Evolutionary conservation across 2,888 invertebrate species (phyloP).

Genomic region (Quadroppia sp.): DNA sequence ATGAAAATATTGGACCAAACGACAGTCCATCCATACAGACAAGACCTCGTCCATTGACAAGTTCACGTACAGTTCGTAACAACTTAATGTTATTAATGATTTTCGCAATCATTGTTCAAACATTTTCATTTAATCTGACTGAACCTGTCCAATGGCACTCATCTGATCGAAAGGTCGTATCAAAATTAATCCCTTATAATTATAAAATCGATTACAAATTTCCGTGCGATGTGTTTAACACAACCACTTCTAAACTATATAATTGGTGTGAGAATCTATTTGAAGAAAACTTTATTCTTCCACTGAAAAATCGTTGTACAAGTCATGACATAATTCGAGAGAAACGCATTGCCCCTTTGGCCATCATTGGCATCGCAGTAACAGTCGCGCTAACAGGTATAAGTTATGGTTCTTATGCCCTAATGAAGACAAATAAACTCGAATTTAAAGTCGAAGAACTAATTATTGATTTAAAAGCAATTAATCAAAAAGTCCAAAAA

Average conservation of each 20-base stretch:
- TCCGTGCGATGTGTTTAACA: background rate
- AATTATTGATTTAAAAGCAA: background rate
- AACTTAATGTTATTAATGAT: too few species aligned
- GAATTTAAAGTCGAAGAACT: background rate
- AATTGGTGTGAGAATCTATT: background rate
- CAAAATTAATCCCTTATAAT: too few species aligned
- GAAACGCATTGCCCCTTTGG: background rate
- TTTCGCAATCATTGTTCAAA: too few species aligned
- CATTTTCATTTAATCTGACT: too few species aligned
- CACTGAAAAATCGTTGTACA: background rate
- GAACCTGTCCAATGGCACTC: too few species aligned
- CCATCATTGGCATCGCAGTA: background rate
- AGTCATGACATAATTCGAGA: background rate
- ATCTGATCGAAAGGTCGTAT: too few species aligned
- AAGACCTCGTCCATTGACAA: too few species aligned
- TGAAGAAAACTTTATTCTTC: background rate
- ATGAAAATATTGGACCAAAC: background rate
- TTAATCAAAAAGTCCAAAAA: background rate
- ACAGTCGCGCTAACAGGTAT: too few species aligned
- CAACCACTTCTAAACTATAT: background rate
- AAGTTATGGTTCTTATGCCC: background rate
- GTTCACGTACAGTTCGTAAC: too few species aligned
- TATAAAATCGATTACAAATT: too few species aligned
- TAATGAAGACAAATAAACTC: background rate
- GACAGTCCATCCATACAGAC: too few species aligned